phyloP scores from a whole-genome alignment of 2,797 vertebrate species.

The Todus mexicanus region DNA sequence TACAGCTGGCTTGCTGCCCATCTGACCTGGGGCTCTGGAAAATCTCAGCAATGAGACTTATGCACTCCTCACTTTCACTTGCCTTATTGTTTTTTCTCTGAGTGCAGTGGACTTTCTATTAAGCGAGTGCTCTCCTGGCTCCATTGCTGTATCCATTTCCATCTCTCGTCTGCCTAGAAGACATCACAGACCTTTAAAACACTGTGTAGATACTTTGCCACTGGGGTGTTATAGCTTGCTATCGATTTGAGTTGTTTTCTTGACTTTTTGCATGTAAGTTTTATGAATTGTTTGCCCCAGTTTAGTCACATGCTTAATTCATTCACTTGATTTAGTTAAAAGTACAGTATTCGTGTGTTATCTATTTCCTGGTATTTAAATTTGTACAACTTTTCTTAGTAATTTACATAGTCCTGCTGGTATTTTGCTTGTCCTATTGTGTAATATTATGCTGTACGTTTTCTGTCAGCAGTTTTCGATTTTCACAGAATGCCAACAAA shows the following conservation, averaged over 20 bases:
- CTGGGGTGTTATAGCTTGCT: background rate
- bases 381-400: background rate
- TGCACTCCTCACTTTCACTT: background rate
- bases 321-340: background rate
- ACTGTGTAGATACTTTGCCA: background rate
- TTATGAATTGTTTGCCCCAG: background rate
- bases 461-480: background rate
- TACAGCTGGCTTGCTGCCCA: background rate
- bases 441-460: background rate
- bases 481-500: background rate
- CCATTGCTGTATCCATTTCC: background rate
- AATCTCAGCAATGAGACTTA: background rate
- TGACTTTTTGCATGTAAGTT: background rate
- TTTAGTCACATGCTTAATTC: background rate
- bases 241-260: background rate
- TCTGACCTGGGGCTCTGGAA: background rate
- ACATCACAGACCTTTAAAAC: background rate
- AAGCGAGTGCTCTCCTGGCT: background rate
- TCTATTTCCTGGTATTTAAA: background rate
- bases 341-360: background rate
- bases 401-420: background rate
- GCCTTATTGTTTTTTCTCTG: background rate
- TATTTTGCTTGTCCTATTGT: background rate
- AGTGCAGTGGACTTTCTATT: background rate
- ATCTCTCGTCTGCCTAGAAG: background rate